phyloP scores from a whole-genome alignment of 2,888 invertebrate genomes.

The Cyrtodaria siliqua region DNA sequence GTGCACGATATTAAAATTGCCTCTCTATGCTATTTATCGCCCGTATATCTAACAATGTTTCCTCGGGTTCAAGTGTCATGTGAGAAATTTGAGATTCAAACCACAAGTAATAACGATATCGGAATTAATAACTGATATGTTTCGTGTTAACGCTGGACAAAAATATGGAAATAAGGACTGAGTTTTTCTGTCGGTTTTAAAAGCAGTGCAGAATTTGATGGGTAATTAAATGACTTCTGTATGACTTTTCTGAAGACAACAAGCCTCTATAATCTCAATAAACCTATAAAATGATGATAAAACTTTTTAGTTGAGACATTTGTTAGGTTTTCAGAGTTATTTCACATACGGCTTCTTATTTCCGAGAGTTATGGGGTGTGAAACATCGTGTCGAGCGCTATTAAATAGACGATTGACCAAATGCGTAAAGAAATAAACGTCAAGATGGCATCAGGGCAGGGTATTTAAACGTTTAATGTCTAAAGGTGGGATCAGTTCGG shows the following conservation, averaged over 20 bases:
- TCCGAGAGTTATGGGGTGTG: background rate
- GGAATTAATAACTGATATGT: conserved; percentile 23
- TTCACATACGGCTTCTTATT: too few species aligned
- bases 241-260: conserved; percentile 43
- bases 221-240: conserved; percentile 50
- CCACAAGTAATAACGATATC: conserved; percentile 30
- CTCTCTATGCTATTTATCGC: conserved; percentile 52
- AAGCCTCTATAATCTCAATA: conserved; percentile 56
- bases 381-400: too few species aligned
- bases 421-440: background rate
- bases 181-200: background rate
- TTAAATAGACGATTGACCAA: conserved; percentile 2
- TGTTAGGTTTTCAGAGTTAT: conserved; percentile 13
- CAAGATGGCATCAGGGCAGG: background rate
- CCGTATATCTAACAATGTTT: conserved; percentile 56
- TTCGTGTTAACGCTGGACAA: background rate
- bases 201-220: conserved; percentile 31
- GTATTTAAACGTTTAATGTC: conserved; percentile 1
- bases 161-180: conserved; percentile 33
- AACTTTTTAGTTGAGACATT: conserved; percentile 28
- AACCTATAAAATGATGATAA: conserved; percentile 51
- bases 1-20: conserved; percentile 60
- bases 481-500: background rate
- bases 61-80: conserved; percentile 59
- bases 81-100: conserved; percentile 29